Evolutionary conservation across 2,113 vertebrate species (phyloP), one percentile per base, ranked within the genome.

Genomic region (Rhizomys pruinosus): DNA sequence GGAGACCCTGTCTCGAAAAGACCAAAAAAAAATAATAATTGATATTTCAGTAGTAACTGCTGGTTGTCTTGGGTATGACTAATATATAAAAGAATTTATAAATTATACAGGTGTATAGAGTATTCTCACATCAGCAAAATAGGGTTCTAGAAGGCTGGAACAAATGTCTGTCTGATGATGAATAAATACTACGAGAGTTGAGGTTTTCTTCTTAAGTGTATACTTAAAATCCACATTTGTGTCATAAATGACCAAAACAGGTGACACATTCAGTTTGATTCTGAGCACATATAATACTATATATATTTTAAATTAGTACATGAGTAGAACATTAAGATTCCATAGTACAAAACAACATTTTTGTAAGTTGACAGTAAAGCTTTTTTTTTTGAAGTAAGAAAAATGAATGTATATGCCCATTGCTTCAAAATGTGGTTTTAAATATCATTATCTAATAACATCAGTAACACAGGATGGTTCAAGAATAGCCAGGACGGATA

Each of bases 351-450:
- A 34, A 89, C 95, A 78, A 97, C 96, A 91, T 95, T 93, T 89
- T 92, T 52, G 23, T 91, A 94, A 88, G 80, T 57, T 95, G 88
- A 96, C 74, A 79, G 87, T 39, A 97, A 96, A 74, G 13, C 95
- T 89, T 98, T 98, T 98, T 96, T 17, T 92, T 87, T 81, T 10
- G 89, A 71, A n/a, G 19, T 69, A 95, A 80, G 42, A 76, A 76
- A 93, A 93, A 85, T 34, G 52, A 84, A 91, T 27, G 77, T 85
- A 84, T 94, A 91, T 52, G 87, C 84, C 10, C 82, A 95, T 74
- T 72, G 92, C 90, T 82, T 95, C 68, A 78, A 96, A 88, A 7
- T 87, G 1, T 93, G 44, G 93, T 94, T 96, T 90, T 69, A 88
- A 57, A 81, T 69, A 87, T 72, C 63, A 93, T 69, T 84, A 37